Percentiles rank a stretch among this genome's conserved stretches.
Evolutionary conservation across 2,113 vertebrate species (phyloP).

Genomic region (Grammomys dolichurus): DNA sequence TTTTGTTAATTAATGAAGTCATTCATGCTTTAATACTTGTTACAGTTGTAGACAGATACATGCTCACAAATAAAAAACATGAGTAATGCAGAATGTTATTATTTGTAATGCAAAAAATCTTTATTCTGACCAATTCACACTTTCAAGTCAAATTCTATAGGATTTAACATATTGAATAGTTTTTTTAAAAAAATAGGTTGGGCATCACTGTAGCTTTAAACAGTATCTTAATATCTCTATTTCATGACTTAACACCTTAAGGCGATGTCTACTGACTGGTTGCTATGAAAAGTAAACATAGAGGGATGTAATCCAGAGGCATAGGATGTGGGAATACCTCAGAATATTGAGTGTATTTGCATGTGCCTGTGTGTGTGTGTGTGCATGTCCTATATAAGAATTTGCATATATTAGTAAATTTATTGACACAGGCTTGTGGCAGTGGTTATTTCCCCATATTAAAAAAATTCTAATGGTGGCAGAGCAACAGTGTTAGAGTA

Average conservation of each 20-base stretch:
- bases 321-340: background rate
- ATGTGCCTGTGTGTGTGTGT: background rate
- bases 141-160: background rate
- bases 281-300: background rate
- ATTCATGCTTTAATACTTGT: background rate
- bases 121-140: background rate
- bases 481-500: background rate
- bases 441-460: background rate
- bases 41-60: background rate
- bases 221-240: background rate
- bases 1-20: background rate
- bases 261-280: background rate
- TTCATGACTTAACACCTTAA: background rate
- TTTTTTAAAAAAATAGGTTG: background rate
- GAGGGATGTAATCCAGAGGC: background rate
- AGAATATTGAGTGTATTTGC: background rate
- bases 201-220: background rate
- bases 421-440: background rate
- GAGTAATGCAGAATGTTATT: background rate
- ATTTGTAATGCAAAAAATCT: constrained; percentile 19
- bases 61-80: background rate
- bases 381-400: background rate
- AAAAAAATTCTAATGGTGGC: background rate
- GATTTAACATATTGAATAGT: background rate
- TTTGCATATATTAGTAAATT: background rate